Evolutionary conservation across 92 coral and sea anemone genomes (phyloP).

Genomic region (Zoanthus gigantus): DNA sequence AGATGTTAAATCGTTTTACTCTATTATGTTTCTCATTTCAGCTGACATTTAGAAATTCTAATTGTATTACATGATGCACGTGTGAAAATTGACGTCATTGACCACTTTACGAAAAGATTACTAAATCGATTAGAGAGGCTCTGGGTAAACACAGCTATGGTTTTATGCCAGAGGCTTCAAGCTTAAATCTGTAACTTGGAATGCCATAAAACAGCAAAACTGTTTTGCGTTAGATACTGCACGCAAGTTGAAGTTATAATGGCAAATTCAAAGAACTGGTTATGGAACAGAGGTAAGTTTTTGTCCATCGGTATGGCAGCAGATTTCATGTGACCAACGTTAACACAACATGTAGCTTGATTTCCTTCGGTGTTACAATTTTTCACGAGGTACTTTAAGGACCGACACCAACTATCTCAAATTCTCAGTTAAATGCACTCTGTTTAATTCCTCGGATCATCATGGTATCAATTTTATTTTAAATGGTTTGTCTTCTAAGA

Average conservation of each 20-base stretch:
- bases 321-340: conserved; percentile 1
- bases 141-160: neutral
- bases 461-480: neutral
- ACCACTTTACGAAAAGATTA: neutral
- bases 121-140: neutral
- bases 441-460: neutral
- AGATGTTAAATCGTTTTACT: too few relatives aligned
- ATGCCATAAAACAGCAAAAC: conserved; percentile 6
- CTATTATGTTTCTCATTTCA: neutral
- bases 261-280: conserved; percentile 35
- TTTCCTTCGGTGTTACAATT: neutral
- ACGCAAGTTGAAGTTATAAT: conserved; percentile 7
- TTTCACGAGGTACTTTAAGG: neutral
- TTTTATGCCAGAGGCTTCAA: neutral
- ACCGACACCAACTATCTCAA: too few relatives aligned
- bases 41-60: neutral
- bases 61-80: neutral
- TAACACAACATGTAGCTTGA: neutral
- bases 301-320: neutral
- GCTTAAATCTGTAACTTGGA: neutral
- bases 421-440: too few relatives aligned
- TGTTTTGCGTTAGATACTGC: conserved; percentile 2
- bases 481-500: neutral
- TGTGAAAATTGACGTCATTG: conserved; percentile 5
- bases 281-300: conserved; percentile 28